Evolutionary conservation across 2,888 invertebrate species (phyloP), one percentile per base, ranked within the genome.

Genomic region (Coenonympha arcania): DNA sequence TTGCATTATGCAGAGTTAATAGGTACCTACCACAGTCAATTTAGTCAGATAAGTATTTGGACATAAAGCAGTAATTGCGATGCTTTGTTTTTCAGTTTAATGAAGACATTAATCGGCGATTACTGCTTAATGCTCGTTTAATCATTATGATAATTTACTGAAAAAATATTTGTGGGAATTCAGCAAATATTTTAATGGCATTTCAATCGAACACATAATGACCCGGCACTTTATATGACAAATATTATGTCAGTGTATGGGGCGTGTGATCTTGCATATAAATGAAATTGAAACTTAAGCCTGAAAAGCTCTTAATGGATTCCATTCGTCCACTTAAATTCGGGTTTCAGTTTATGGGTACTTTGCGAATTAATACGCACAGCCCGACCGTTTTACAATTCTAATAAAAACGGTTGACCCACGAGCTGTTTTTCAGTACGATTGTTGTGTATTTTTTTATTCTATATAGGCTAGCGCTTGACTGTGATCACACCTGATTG

Each of bases 181-280:
- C 11, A 20, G 5, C 20, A 36, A 36, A 5, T 36, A 6, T 36
- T 45, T 45, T n/a, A 4, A 30, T 30, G 6, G 31, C 31, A 6
- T 2, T 11, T 11, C 34, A 18, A n/a, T 36, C 18, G 6, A 24
- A 22, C 40, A 28, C 15, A 31, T 37, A 45, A 50, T 37, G 26
- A 40, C 36, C 22, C 37, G 34, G 30, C 53, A 51, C 56, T 66
- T 63, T 62, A 54, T 56, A 54, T 55, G 51, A 54, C 66, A 74
- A 71, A 73, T 68, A 69, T 68, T 66, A 56, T 58, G 57, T 60
- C 59, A 56, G 58, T 50, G 51, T 54, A 51, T 48, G 54, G 51
- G 54, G 62, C 62, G 58, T 72, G 70, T 75, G 73, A 67, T 64
- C 71, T 60, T 62, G 74, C 75, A 75, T 73, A 69, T 63, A 65